These are phyloP conservation scores for Desmodus rotundus DNA, from an alignment of 2,113 vertebrate species.

Conservation along the genomic window DNA sequence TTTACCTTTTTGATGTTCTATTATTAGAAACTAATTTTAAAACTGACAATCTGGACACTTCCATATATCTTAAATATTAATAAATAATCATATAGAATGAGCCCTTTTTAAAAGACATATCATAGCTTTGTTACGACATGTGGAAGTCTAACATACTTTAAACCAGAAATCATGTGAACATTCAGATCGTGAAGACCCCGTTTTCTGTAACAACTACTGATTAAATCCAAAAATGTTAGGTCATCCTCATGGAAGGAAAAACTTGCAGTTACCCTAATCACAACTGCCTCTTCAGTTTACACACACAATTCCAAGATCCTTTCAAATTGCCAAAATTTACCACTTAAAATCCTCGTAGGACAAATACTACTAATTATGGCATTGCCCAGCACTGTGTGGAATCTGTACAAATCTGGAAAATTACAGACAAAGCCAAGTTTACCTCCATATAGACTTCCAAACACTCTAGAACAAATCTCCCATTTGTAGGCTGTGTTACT, in stretches of 20 bases:
- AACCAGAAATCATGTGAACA: slow-evolving; percentile 44
- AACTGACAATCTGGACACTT: neutral
- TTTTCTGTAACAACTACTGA: slow-evolving; percentile 22
- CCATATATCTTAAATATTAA: slow-evolving; percentile 31
- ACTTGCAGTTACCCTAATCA: slow-evolving; percentile 47
- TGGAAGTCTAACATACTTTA: neutral
- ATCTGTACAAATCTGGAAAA: slow-evolving; percentile 40
- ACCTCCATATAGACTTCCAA: neutral
- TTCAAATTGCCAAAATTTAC: slow-evolving; percentile 19
- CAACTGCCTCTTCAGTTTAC: slow-evolving; percentile 42
- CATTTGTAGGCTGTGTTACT: slow-evolving; percentile 76
- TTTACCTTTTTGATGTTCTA: slow-evolving; percentile 24
- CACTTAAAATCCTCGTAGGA: slow-evolving; percentile 18
- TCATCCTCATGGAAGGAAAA: slow-evolving; percentile 45
- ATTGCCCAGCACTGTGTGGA: neutral
- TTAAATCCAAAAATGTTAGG: slow-evolving; percentile 51
- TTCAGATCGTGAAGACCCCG: slow-evolving; percentile 16
- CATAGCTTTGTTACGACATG: slow-evolving; percentile 52
- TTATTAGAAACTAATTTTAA: slow-evolving; percentile 41
- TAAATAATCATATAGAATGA: neutral
- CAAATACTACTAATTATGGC: slow-evolving; percentile 27
- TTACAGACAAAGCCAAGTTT: slow-evolving; percentile 3
- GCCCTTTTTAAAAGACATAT: neutral
- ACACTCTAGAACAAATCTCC: slow-evolving; percentile 47
- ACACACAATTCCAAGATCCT: slow-evolving; percentile 1